These are phyloP conservation scores for Drosophila demipolita DNA, from an alignment of 2,888 invertebrate genomes.

Conservation along the genomic window DNA sequence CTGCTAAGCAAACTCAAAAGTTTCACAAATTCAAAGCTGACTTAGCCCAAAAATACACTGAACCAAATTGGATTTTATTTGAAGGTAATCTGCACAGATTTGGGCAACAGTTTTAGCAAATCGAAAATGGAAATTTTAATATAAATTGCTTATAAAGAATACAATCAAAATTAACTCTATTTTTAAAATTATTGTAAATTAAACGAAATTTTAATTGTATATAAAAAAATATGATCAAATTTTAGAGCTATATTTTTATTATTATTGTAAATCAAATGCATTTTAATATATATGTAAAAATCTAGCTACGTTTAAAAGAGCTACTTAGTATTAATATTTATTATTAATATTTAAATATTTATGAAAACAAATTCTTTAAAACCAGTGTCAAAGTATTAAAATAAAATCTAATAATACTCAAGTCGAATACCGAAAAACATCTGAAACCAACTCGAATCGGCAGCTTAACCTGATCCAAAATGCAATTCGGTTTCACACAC, in stretches of 20 bases:
- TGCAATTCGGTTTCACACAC: background rate
- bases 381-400: background rate
- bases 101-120: background rate
- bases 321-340: background rate
- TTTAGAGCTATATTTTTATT: background rate
- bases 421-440: background rate
- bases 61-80: background rate
- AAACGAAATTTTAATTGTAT: no score
- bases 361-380: background rate
- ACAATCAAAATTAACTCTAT: no score
- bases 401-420: background rate
- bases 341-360: background rate
- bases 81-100: background rate
- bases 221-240: background rate
- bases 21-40: constrained; percentile 12
- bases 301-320: background rate
- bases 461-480: background rate
- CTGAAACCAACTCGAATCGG: background rate
- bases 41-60: background rate
- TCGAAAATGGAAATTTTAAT: no score
- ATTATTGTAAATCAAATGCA: background rate
- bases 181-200: no score
- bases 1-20: constrained; percentile 16
- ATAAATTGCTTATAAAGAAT: no score
- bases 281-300: background rate